phyloP scores from a whole-genome alignment of 1,140 invertebrate genomes.

The Melipona quadrifasciata region DNA sequence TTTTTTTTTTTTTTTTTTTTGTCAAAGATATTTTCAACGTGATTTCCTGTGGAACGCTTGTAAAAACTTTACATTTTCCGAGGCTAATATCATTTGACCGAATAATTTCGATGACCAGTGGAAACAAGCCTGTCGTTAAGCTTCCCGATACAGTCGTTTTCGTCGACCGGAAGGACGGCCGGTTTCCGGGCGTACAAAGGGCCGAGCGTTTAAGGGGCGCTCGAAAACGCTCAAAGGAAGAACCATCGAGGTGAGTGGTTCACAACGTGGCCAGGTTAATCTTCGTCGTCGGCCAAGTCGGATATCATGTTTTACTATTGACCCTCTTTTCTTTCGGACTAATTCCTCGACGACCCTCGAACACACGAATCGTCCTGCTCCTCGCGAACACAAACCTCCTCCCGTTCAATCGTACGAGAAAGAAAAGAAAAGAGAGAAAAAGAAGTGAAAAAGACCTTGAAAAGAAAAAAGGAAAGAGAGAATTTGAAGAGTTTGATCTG shows the following conservation, averaged over 20 bases:
- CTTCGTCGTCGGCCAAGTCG: constrained; percentile 4
- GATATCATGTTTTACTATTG: constrained; percentile 20
- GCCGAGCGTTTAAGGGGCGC: neutral
- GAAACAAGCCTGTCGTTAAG: neutral
- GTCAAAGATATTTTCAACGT: too few species aligned
- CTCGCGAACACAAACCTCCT: too few species aligned
- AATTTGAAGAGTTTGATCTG: neutral
- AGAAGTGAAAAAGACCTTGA: too few species aligned
- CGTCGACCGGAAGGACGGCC: too few species aligned
- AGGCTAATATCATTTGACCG: neutral
- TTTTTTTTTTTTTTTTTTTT: too few species aligned
- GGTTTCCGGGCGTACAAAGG: constrained; percentile 7
- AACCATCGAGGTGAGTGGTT: constrained; percentile 12
- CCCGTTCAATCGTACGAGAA: neutral
- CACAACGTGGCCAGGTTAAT: constrained; percentile 7
- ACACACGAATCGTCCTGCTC: neutral
- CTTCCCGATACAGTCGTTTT: neutral
- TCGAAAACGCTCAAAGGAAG: constrained; percentile 23
- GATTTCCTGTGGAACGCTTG: too few species aligned
- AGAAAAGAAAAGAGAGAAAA: too few species aligned
- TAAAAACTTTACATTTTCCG: too few species aligned
- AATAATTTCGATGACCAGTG: neutral
- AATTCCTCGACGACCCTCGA: neutral
- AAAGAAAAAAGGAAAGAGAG: neutral
- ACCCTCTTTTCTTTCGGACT: neutral